Evolutionary conservation across 2,113 vertebrate genomes (phyloP).

Genomic region (Daphoenositta chrysoptera): DNA sequence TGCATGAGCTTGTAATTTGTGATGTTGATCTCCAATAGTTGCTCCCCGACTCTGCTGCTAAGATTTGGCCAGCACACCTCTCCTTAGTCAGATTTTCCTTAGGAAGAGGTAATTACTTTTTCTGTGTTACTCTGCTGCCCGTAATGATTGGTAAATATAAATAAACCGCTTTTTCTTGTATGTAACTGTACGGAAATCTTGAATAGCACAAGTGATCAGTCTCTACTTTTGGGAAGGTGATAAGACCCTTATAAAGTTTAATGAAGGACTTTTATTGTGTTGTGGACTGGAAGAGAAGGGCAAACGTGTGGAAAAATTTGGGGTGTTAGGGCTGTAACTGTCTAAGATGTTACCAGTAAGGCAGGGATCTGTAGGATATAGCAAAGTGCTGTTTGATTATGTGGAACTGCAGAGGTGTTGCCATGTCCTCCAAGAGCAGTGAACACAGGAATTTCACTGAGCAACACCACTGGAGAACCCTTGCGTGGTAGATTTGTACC

Average conservation of each 20-base stretch:
- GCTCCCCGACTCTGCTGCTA: not conserved
- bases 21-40: not conserved
- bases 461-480: not conserved
- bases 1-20: not conserved
- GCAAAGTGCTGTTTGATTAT: not conserved
- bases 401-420: not conserved
- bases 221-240: not conserved
- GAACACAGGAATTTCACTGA: not conserved
- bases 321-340: not conserved
- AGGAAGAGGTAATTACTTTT: not conserved
- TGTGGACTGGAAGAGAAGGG: not conserved
- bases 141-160: not conserved
- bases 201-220: not conserved
- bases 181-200: not conserved
- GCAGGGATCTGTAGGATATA: not conserved
- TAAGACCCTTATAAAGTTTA: not conserved
- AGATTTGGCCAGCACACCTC: not conserved
- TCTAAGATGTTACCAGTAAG: not conserved
- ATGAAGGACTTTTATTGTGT: not conserved
- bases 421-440: not conserved
- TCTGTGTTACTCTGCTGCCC: not conserved
- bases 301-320: not conserved
- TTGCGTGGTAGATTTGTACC: not conserved
- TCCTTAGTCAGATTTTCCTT: not conserved
- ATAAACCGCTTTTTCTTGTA: not conserved